Conservation (phyloP, 2,888 invertebrate species). For the Plagiodera versicolora region DNA sequence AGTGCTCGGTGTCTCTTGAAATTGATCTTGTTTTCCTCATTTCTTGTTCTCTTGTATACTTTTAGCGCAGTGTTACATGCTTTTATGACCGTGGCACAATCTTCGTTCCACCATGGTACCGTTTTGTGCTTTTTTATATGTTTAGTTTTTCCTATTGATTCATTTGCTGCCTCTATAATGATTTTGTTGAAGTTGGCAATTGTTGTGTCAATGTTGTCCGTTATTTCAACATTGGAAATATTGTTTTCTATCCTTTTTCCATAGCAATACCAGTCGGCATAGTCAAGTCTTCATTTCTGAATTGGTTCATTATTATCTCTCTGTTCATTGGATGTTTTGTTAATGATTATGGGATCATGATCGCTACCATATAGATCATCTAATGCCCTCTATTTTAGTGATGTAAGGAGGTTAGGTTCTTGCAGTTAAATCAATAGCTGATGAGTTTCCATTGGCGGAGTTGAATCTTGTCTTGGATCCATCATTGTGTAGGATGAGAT, state of each 20-base stretch:
- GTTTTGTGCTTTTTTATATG: constrained; percentile 1
- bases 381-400: not conserved
- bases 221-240: not conserved
- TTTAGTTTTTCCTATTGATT: constrained; percentile 2
- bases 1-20: constrained; percentile 2
- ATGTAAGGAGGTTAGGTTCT: not conserved
- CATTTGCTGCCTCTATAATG: not conserved
- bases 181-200: constrained; percentile 3
- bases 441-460: constrained; percentile 6
- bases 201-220: not conserved
- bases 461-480: constrained; percentile 10
- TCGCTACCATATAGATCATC: too few species aligned
- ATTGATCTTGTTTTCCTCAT: not conserved
- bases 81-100: constrained; percentile 2
- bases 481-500: constrained; percentile 1
- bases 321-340: not conserved
- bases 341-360: constrained; percentile 1
- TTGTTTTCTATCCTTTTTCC: not conserved
- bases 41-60: not conserved
- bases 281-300: not conserved
- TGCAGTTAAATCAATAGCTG: constrained; percentile 4
- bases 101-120: constrained; percentile 3
- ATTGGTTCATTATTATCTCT: not conserved
- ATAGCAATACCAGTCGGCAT: not conserved
- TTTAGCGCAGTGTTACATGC: not conserved